Evolutionary conservation across 35 echinoderm and acorn worm genomes (phyloP).

Genomic region (Acanthaster planci): DNA sequence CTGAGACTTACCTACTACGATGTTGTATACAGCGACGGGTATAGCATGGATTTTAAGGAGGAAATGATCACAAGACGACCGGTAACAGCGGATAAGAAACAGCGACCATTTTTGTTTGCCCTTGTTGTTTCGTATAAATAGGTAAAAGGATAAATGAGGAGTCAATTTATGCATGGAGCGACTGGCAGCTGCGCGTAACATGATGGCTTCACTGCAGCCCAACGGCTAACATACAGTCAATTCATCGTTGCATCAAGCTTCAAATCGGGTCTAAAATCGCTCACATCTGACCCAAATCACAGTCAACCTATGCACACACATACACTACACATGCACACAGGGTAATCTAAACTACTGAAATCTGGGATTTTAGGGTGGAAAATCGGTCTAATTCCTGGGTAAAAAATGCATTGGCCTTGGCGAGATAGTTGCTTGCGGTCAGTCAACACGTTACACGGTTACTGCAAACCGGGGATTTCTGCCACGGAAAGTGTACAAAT

Average conservation of each 20-base stretch:
- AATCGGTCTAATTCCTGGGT: background rate
- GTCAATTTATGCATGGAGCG: conserved; percentile 91
- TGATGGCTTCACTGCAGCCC: conserved; percentile 58
- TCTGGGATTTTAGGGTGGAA: background rate
- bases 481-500: conserved; percentile 37
- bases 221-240: conserved; percentile 12
- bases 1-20: conserved; percentile 43
- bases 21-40: conserved; percentile 15
- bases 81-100: conserved; percentile 69
- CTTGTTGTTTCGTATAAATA: conserved; percentile 96
- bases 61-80: conserved; percentile 55
- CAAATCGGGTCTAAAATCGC: conserved; percentile 28
- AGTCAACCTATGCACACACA: conserved; percentile 22
- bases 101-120: conserved; percentile 92
- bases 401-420: background rate
- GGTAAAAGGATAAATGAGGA: conserved; percentile 94
- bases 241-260: conserved; percentile 5
- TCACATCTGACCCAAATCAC: conserved; percentile 35
- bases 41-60: conserved; percentile 40
- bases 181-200: conserved; percentile 77
- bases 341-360: conserved; percentile 3
- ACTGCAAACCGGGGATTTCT: conserved; percentile 42
- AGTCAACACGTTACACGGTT: conserved; percentile 44
- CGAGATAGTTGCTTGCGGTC: conserved; percentile 25
- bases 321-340: background rate